Percentiles rank a stretch among this genome's conserved stretches.
Evolutionary conservation across 2,797 vertebrate genomes (phyloP).

Genomic region (Alexandromys oeconomus): DNA sequence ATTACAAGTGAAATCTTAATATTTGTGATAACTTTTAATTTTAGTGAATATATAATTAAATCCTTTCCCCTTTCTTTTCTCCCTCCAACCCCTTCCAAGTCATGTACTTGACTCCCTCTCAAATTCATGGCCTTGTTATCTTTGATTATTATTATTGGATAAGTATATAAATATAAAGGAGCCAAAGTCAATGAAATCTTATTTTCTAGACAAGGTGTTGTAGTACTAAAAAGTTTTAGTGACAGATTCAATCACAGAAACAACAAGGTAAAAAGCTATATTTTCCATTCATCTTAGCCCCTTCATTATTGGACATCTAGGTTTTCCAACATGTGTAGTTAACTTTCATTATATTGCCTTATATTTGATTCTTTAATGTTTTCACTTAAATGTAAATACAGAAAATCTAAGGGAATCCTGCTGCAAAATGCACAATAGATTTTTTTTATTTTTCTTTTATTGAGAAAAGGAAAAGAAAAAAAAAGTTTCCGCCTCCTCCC

Average conservation of each 20-base stretch:
- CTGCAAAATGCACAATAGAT: not conserved
- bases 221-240: not conserved
- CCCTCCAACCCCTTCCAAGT: accelerated
- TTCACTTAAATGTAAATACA: not conserved
- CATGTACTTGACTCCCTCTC: not conserved
- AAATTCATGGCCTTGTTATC: not conserved
- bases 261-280: not conserved
- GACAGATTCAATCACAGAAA: too few species aligned
- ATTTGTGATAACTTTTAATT: not conserved
- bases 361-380: not conserved
- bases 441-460: not conserved
- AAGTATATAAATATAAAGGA: not conserved
- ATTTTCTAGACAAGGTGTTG: not conserved
- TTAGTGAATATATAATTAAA: not conserved
- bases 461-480: too few species aligned
- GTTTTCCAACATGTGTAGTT: not conserved
- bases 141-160: not conserved
- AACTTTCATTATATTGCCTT: not conserved
- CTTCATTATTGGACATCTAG: not conserved
- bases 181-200: not conserved
- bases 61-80: not conserved
- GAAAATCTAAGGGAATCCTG: not conserved
- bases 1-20: not conserved
- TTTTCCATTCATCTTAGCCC: not conserved
- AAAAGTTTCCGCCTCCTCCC: too few species aligned